Evolutionary conservation across 2,113 vertebrate genomes (phyloP).

Genomic region (Amazona guildingii): DNA sequence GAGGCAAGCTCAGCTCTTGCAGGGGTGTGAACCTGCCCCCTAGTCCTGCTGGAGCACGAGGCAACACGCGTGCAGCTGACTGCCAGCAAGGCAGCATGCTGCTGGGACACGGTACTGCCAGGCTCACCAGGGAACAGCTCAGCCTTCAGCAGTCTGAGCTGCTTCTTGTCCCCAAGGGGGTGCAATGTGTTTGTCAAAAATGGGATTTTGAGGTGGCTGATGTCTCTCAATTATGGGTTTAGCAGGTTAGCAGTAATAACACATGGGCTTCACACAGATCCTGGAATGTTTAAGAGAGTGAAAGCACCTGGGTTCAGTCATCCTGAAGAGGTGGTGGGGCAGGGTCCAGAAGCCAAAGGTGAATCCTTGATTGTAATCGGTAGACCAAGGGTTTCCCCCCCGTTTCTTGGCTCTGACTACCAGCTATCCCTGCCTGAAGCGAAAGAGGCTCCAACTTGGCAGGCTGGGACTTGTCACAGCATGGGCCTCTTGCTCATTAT

Average conservation of each 20-base stretch:
- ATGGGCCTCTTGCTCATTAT: constrained; percentile 67
- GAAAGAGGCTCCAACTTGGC: constrained; percentile 34
- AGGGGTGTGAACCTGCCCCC: background rate
- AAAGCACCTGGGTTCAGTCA: background rate
- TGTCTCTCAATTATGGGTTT: background rate
- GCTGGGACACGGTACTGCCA: background rate
- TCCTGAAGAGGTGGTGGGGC: background rate
- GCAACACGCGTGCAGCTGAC: background rate
- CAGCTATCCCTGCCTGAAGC: background rate
- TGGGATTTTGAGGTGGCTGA: background rate
- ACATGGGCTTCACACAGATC: background rate
- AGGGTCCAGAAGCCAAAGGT: background rate
- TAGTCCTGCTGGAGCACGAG: background rate
- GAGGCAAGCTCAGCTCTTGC: background rate
- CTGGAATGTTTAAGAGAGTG: background rate
- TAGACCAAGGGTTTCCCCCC: background rate
- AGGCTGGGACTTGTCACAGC: constrained; percentile 1
- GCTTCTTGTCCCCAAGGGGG: constrained; percentile 8
- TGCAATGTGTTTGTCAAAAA: background rate
- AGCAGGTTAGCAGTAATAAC: background rate
- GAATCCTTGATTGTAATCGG: background rate
- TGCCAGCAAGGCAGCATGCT: background rate
- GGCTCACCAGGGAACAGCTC: background rate
- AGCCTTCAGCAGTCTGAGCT: background rate
- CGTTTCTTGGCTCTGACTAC: background rate